These are phyloP conservation scores for Oncorhynchus tshawytscha DNA, from an alignment of 2,113 vertebrate genomes.

Conservation along the genomic window DNA sequence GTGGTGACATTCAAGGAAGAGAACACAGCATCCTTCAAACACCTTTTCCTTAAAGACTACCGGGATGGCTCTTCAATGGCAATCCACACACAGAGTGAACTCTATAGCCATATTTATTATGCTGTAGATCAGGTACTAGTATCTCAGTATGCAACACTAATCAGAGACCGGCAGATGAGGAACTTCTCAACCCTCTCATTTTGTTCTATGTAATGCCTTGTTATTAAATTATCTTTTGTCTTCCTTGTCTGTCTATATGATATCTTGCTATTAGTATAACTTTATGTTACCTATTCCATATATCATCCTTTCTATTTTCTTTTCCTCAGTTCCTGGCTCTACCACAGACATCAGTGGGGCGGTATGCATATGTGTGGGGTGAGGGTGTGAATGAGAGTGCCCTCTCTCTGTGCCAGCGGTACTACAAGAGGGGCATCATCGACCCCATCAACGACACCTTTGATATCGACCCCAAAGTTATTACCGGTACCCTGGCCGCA, in stretches of 20 bases:
- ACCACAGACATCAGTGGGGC: slow-evolving; percentile 77
- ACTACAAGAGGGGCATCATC: slow-evolving; percentile 81
- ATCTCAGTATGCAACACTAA: neutral
- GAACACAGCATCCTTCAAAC: slow-evolving; percentile 86
- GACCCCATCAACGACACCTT: slow-evolving; percentile 91
- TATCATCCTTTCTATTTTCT: neutral
- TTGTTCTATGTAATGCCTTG: too few species aligned
- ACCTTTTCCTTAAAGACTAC: slow-evolving; percentile 88
- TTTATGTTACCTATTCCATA: too few species aligned
- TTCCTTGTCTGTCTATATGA: neutral
- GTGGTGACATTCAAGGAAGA: slow-evolving; percentile 91
- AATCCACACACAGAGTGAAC: slow-evolving; percentile 77
- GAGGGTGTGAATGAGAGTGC: slow-evolving; percentile 70
- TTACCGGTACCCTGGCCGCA: slow-evolving; percentile 72
- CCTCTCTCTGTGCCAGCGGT: slow-evolving; percentile 84
- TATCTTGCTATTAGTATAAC: too few species aligned
- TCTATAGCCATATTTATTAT: slow-evolving; percentile 74
- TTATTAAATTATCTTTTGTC: neutral
- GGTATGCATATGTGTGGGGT: slow-evolving; percentile 78
- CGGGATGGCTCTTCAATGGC: slow-evolving; percentile 67
- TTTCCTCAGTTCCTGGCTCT: slow-evolving; percentile 79
- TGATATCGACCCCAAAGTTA: slow-evolving; percentile 83
- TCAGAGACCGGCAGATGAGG: neutral
- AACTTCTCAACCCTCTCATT: neutral
- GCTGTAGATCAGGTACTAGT: slow-evolving; percentile 76